Base-by-base conservation (phyloP, 1,140 invertebrate genomes). In the Rhizoglyphus robini region DNA sequence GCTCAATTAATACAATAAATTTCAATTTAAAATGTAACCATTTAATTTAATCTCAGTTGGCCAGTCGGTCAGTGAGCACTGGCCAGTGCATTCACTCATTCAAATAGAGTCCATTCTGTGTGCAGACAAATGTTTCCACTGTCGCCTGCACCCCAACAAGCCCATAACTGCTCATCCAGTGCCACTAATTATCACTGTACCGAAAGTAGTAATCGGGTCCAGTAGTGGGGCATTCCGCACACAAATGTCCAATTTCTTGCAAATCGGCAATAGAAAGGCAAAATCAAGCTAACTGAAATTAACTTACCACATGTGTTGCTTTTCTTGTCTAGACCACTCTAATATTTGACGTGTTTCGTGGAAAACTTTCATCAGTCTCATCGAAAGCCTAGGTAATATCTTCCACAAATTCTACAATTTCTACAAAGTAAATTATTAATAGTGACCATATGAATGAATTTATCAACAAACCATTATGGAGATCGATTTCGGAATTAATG, bases 231-330 rank as follows among this genome's bases (percentile, higher is more conserved):
- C n/a, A n/a, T n/a, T n/a, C n/a, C n/a, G n/a, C n/a, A n/a, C n/a
- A n/a, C n/a, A n/a, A n/a, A n/a, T n/a, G 76, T 68, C 75, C 76
- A 78, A 67, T 75, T 75, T 34, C 72, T 76, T 77, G 71, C 11
- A 48, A 63, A 72, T 71, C 15, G 68, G 59, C 64, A 58, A 66
- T 41, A 69, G 4, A 62, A 23, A 32, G 20, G 51, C 46, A 8
- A 63, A n/a, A 61, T 61, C 5, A 64, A 62, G 31, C 30, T 3
- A 49, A 49, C 31, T 32, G 49, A 47, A 36, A 32, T 60, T 38
- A 58, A 74, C 76, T 73, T 72, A 77, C 77, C 68, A 69, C 77
- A 78, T 3, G 74, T 71, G 36, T 69, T 70, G 4, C 75, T 76
- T 66, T 78, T 77, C 65, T 70, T 70, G 49, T 75, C 73, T n/a